A percentile compares a stretch with the other conserved stretches of the same genome.
Evolutionary conservation across 2,797 vertebrate genomes (phyloP).

Genomic region (Neoniphon sammara): DNA sequence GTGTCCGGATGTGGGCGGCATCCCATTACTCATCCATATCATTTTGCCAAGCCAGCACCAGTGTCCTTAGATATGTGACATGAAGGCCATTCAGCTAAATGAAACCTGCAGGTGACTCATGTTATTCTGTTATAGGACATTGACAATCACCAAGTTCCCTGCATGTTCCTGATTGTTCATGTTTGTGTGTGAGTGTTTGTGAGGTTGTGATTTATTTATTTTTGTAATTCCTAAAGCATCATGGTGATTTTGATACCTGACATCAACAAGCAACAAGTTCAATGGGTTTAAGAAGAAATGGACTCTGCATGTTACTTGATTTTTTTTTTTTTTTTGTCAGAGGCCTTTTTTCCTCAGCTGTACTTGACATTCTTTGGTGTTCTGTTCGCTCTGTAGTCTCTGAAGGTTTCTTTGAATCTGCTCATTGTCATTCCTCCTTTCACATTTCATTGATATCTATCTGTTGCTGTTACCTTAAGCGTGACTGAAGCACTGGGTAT

Average conservation of each 20-base stretch:
- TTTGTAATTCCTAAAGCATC: neutral
- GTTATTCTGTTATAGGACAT: constrained; percentile 46
- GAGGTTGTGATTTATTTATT: neutral
- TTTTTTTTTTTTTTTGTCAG: neutral
- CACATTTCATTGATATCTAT: constrained; percentile 13
- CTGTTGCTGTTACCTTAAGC: neutral
- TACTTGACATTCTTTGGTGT: neutral
- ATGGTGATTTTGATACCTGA: neutral
- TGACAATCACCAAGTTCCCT: constrained; percentile 31
- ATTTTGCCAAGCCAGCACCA: constrained; percentile 81
- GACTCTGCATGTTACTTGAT: neutral
- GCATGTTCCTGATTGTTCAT: neutral
- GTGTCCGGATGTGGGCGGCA: constrained; percentile 79
- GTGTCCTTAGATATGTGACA: constrained; percentile 81
- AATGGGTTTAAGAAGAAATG: neutral
- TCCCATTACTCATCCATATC: constrained; percentile 83
- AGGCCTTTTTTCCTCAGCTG: neutral
- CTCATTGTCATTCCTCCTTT: constrained; percentile 12
- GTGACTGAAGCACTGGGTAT: constrained; percentile 19
- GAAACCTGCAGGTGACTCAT: constrained; percentile 74
- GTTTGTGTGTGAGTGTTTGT: neutral
- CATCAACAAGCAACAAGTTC: constrained; percentile 25
- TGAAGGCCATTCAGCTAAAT: constrained; percentile 79
- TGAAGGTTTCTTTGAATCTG: constrained; percentile 12
- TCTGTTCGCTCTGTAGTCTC: constrained; percentile 13